Evolutionary conservation across 1,140 invertebrate species (phyloP).

Genomic region (Drosophila mayri): DNA sequence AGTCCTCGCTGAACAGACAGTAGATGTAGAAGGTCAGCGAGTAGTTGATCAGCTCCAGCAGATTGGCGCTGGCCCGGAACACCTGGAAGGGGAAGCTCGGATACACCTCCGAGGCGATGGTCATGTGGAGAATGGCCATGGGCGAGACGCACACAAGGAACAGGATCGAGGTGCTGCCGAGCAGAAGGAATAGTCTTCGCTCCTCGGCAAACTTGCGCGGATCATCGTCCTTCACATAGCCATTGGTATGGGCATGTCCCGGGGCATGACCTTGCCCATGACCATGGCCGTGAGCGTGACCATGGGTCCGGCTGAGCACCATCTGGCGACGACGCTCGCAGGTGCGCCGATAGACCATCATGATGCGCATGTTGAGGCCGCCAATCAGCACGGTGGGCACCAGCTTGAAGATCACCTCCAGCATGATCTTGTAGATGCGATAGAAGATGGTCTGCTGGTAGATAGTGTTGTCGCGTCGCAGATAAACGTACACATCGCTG

Average conservation of each 20-base stretch:
- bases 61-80: constrained; percentile 90
- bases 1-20: constrained; percentile 91
- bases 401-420: constrained; percentile 89
- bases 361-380: constrained; percentile 89
- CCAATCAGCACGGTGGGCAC: constrained; percentile 89
- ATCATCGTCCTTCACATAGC: constrained; percentile 86
- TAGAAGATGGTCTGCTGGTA: constrained; percentile 87
- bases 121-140: constrained; percentile 90
- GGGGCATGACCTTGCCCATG: background rate
- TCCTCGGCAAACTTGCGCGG: constrained; percentile 90
- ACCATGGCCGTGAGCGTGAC: constrained; percentile 20
- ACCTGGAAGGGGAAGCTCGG: constrained; percentile 89
- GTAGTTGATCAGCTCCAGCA: constrained; percentile 91
- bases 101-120: constrained; percentile 88
- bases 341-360: constrained; percentile 89
- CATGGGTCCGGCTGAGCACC: constrained; percentile 86
- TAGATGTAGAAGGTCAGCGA: constrained; percentile 93
- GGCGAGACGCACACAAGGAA: constrained; percentile 92
- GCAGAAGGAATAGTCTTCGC: constrained; percentile 88
- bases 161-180: constrained; percentile 90
- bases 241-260: constrained; percentile 32
- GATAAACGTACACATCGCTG: constrained; percentile 86
- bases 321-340: constrained; percentile 88
- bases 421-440: constrained; percentile 87
- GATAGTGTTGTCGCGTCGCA: constrained; percentile 86